Evolutionary conservation across 2,888 invertebrate species (phyloP).

Genomic region (Pseudoips prasinana): DNA sequence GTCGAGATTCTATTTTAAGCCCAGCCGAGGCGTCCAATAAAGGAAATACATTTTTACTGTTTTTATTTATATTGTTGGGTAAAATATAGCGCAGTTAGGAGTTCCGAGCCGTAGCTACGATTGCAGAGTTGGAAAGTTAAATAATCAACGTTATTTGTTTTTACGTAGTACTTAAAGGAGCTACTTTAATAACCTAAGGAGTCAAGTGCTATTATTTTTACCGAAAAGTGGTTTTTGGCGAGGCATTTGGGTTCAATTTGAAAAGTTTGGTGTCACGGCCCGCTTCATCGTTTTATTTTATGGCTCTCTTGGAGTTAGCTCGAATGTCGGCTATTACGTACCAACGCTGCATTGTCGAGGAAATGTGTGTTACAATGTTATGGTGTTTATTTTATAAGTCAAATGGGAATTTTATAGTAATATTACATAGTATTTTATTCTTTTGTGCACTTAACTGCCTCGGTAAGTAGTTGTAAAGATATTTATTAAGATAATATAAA

Average conservation of each 20-base stretch:
- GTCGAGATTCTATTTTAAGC: constrained; percentile 11
- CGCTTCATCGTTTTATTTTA: constrained; percentile 8
- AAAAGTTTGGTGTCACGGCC: constrained; percentile 22
- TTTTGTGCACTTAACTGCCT: too few species aligned
- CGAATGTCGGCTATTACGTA: constrained; percentile 7
- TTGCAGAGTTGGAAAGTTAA: constrained; percentile 21
- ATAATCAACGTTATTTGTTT: constrained; percentile 33
- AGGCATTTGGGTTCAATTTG: constrained; percentile 18
- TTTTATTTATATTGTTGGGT: constrained; percentile 14
- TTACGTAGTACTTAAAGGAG: constrained; percentile 19
- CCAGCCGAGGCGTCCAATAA: constrained; percentile 4
- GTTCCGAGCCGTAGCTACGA: constrained; percentile 20
- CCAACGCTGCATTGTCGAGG: too few species aligned
- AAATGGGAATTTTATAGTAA: too few species aligned
- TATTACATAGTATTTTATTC: too few species aligned
- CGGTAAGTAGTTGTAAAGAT: too few species aligned
- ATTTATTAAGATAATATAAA: too few species aligned
- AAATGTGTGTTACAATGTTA: too few species aligned
- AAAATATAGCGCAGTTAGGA: constrained; percentile 17
- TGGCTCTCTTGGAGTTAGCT: constrained; percentile 8
- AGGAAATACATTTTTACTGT: constrained; percentile 6
- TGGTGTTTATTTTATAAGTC: too few species aligned
- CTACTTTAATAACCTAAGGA: constrained; percentile 23
- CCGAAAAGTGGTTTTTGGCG: constrained; percentile 20
- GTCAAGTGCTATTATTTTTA: constrained; percentile 26